Base-by-base conservation (phyloP, 2,888 invertebrate genomes). In the Caradrina clavipalpis region DNA sequence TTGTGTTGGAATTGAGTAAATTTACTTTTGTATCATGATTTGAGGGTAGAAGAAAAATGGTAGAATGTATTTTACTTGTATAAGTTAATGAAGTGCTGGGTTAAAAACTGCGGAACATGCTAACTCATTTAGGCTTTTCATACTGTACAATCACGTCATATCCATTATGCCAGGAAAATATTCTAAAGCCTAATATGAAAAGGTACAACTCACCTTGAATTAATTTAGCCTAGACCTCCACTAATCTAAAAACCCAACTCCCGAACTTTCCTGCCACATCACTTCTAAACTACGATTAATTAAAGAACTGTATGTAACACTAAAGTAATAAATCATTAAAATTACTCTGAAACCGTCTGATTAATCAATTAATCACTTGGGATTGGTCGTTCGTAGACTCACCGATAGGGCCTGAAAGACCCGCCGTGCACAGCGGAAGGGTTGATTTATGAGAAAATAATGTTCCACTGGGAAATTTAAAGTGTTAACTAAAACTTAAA, bases 381-480 rank as follows among this genome's bases (percentile, higher is more conserved):
- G 92, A 93, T 90, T 88, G 92, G 89, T 82, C 82, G 78, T 85
- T 85, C 87, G 88, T 88, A 89, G 87, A 89, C 89, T 86, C 86
- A 87, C 89, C 88, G 93, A 92, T 93, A 91, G 92, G 91, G 80
- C 85, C 82, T 80, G 85, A 83, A 86, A 88, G 89, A 89, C 91
- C 91, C 86, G 71, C 77, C 61, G 69, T 31, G 72, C 76, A 73
- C 80, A 86, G 80, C 72, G 88, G 79, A 91, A 91, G 92, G 93
- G 91, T 92, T 95, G 95, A 95, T 95, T 95, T 94, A 95, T 93
- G 90, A 84, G 91, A 90, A 94, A 93, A 93, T 95, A 94, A 94
- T 95, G 91, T 89, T 90, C 93, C 88, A 86, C 81, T 65, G 90
- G 92, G 91, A 93, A 93, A 92, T 93, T 91, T 90, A 87, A 84